These are phyloP conservation scores for Megalurothrips usitatus DNA, from an alignment of 2,888 invertebrate species.

Conservation along the genomic window DNA sequence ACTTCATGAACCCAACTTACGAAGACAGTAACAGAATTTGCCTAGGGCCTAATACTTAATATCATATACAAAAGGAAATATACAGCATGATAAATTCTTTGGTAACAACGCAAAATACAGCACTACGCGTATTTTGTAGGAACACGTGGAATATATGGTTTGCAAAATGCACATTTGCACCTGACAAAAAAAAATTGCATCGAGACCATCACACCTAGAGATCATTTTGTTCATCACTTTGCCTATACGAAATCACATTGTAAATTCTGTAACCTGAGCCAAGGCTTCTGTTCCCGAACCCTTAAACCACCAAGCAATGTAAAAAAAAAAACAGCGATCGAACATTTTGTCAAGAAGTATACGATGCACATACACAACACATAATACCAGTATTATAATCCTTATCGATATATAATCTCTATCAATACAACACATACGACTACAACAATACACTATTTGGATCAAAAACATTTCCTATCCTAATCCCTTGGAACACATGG, in stretches of 20 bases:
- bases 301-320: slow-evolving; percentile 5
- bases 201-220: background rate
- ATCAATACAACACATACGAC: background rate
- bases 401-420: slow-evolving; percentile 9
- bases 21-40: background rate
- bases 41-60: slow-evolving; percentile 11
- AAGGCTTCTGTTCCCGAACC: background rate
- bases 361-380: background rate
- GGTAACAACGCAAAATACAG: slow-evolving; percentile 7
- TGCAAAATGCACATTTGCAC: background rate
- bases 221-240: slow-evolving; percentile 16
- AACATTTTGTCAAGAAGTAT: background rate
- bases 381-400: slow-evolving; percentile 12
- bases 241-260: slow-evolving; percentile 1
- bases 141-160: slow-evolving; percentile 3
- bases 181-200: background rate
- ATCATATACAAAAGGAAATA: slow-evolving; percentile 6
- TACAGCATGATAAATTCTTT: slow-evolving; percentile 23
- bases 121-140: slow-evolving; percentile 1
- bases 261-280: background rate
- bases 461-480: background rate
- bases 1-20: background rate
- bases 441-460: background rate
- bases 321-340: background rate
- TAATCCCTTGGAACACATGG: slow-evolving; percentile 14